Base-by-base conservation (phyloP, 1,140 invertebrate genomes). In the Artemia franciscana region DNA sequence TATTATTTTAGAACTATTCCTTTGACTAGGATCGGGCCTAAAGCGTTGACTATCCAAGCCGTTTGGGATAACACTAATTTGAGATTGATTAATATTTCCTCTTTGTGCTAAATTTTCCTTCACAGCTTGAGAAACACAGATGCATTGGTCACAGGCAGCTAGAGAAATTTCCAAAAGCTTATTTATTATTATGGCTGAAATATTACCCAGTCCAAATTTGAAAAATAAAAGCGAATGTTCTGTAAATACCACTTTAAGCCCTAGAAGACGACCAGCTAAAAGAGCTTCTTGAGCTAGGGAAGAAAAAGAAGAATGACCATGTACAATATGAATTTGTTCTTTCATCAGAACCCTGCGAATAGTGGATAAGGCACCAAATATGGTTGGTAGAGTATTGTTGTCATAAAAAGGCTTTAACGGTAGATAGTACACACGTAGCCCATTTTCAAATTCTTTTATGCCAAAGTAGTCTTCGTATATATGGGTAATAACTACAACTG, bases 191-290 rank as follows among this genome's bases (percentile, higher is more conserved):
- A 98, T 88, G n/a, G 95, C 93, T 65, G 91, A 96, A 26, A 87
- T 83, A 77, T 98, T 95, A 59, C 94, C 94, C 80, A 99, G 98
- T 15, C 96, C 96, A 79, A 98, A n/a, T n/a, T n/a, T n/a, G n/a
- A n/a, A n/a, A n/a, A n/a, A n/a, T n/a, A n/a, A 98, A 56, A 99
- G 74, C 57, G 95, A 98, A 76, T 99, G 96, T 76, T 99, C 96
- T 1, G 96, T 99, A 71, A 99, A 98, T 28, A 98, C 90, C 62
- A 84, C 82, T 73, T 84, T 91, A 18, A 97, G 71, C 7, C 87
- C 87, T 77, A 98, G 79, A 61, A 93, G 77, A 69, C 86, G 83
- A 5, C 86, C 94, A 69, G 95, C 86, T 65, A 95, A 81, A 77
- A 97, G 86, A 4, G 91, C 86, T 78, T 98, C 95, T 74, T 97